phyloP scores from a whole-genome alignment of 2,113 vertebrate species.

The Riparia riparia region DNA sequence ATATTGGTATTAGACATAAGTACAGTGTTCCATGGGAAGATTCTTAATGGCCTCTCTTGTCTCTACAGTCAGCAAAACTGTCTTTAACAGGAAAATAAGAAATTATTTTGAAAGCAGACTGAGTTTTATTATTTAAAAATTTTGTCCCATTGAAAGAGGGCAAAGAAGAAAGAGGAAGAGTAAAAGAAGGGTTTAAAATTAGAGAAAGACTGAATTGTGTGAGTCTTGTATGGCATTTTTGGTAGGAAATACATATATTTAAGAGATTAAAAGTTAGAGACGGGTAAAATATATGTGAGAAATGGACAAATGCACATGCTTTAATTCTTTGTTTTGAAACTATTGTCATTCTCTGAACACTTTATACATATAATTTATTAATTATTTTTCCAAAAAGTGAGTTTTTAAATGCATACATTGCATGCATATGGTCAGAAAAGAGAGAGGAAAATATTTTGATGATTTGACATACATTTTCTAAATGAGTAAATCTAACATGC shows the following conservation, averaged over 20 bases:
- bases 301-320: neutral
- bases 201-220: neutral
- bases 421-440: neutral
- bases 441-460: neutral
- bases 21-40: neutral
- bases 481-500: neutral
- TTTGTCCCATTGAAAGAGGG: neutral
- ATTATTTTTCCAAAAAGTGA: neutral
- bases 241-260: neutral
- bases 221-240: neutral
- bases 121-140: neutral
- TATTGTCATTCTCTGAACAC: fast-evolving
- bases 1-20: neutral
- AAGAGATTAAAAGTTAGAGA: neutral
- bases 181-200: neutral
- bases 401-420: neutral
- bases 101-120: neutral
- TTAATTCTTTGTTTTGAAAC: neutral
- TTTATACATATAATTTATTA: neutral
- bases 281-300: neutral
- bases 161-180: fast-evolving
- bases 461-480: fast-evolving
- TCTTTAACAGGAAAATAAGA: neutral
- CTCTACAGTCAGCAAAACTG: neutral
- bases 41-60: neutral